Base-by-base conservation (phyloP, 2,113 vertebrate species). In the Ciconia stormi region DNA sequence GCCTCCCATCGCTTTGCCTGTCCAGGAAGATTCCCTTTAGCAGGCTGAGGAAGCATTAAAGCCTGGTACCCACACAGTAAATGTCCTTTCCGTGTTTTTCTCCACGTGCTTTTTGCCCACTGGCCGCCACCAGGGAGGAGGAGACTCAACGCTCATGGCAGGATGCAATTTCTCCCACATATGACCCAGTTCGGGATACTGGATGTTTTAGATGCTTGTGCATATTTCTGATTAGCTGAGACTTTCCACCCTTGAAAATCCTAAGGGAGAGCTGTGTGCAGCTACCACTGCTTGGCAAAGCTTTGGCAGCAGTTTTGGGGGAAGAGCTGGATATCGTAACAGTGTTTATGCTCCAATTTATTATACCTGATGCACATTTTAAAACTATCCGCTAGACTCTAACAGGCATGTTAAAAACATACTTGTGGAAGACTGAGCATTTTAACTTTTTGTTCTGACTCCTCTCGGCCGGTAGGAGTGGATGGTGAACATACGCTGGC, bases 61-160 rank as follows among this genome's bases (percentile, higher is more conserved):
- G 25, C 29, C 46, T 30, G 34, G 23, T 25, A 36, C 3, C 3
- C 5, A 27, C 46, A 16, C 16, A 52, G 46, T 21, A 70, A 93
- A 38, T 4, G 6, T 12, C 44, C 27, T 91, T 32, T 22, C 56
- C 10, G 0, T 7, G 12, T 5, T 65, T 47, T 76, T 23, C 38
- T 42, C 34, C 49, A 46, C 1, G 0, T 52, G 20, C 5, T 73
- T 36, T 81, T 90, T 53, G 30, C 38, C 58, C 53, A 38, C 32
- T 13, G 2, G 18, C 58, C 66, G 63, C 46, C 27, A 74, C 14
- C 34, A 67, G 10, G 23, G n/a, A 71, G 15, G 16, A 44, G 18
- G 25, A 80, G 16, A n/a, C 13, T 46, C 36, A 8, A 2, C 2
- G 0, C 42, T 80, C 32, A 16, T 0, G 1, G n/a, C 25, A 55